Evolutionary conservation across 2,113 vertebrate genomes (phyloP).

Genomic region (Bostrychus sinensis): DNA sequence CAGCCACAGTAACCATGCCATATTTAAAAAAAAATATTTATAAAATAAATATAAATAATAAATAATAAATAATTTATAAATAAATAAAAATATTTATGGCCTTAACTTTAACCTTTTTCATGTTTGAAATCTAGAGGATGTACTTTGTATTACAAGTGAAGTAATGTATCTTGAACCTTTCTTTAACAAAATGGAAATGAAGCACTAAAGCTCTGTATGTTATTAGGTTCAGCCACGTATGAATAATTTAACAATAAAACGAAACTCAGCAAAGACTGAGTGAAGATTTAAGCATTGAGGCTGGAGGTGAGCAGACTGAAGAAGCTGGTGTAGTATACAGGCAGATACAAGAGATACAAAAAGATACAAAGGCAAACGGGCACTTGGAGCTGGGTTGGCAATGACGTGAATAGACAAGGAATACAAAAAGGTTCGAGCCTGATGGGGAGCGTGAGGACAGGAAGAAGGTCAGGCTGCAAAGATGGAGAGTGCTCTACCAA

Average conservation of each 20-base stretch:
- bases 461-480: constrained; percentile 66
- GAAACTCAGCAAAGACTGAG: constrained; percentile 41
- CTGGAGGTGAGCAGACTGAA: constrained; percentile 12
- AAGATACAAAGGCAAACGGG: constrained; percentile 28
- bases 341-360: too few relatives aligned
- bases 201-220: neutral
- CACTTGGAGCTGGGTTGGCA: constrained; percentile 17
- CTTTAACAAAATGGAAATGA: neutral
- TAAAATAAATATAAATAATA: too few relatives aligned
- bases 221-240: constrained; percentile 29
- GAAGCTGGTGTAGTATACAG: constrained; percentile 25
- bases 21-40: too few relatives aligned
- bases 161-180: neutral
- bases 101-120: neutral
- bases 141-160: neutral
- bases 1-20: too few relatives aligned
- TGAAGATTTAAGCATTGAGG: constrained; percentile 40
- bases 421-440: constrained; percentile 29
- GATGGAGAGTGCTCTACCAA: constrained; percentile 55
- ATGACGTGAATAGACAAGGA: constrained; percentile 38
- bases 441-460: constrained; percentile 29
- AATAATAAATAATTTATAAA: too few relatives aligned
- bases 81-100: too few relatives aligned
- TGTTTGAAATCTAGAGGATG: neutral
- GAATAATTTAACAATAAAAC: constrained; percentile 53